Evolutionary conservation across 2,888 invertebrate genomes (phyloP).

Genomic region (Diploptera punctata): DNA sequence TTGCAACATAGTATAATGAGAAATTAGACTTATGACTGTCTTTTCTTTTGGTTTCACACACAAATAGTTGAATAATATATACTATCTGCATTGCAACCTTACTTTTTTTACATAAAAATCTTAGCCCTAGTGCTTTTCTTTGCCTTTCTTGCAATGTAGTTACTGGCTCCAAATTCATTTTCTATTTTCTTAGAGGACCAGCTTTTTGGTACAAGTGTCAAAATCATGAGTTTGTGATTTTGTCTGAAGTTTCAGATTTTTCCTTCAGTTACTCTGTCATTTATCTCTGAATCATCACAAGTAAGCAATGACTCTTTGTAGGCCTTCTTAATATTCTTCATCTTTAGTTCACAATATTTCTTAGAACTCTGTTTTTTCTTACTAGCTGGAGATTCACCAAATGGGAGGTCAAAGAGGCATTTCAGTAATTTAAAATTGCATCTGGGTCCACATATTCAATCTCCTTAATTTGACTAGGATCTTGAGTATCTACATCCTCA

Average conservation of each 20-base stretch:
- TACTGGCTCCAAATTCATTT: too few species aligned
- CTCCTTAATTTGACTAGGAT: background rate
- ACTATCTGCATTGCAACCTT: too few species aligned
- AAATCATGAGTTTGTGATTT: too few species aligned
- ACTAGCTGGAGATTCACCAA: background rate
- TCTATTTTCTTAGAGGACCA: background rate
- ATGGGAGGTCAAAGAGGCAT: background rate
- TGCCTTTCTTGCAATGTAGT: constrained; percentile 9
- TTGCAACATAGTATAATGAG: too few species aligned
- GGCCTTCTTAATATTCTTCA: constrained; percentile 1
- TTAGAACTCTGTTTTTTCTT: background rate
- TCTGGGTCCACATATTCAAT: background rate
- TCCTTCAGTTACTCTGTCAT: background rate
- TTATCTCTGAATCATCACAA: constrained; percentile 5
- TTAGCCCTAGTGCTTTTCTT: background rate
- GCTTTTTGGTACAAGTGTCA: background rate
- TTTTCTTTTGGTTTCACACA: too few species aligned
- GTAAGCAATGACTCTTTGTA: constrained; percentile 1
- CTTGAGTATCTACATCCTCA: background rate
- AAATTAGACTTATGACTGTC: too few species aligned
- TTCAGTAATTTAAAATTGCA: constrained; percentile 5
- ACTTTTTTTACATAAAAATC: too few species aligned
- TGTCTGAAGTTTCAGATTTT: background rate
- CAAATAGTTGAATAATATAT: too few species aligned
- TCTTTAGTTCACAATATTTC: background rate